A percentile compares a stretch with the other conserved stretches of the same genome.
phyloP scores from a whole-genome alignment of 2,797 vertebrate species.

The Hypotaenidia okinawae region DNA sequence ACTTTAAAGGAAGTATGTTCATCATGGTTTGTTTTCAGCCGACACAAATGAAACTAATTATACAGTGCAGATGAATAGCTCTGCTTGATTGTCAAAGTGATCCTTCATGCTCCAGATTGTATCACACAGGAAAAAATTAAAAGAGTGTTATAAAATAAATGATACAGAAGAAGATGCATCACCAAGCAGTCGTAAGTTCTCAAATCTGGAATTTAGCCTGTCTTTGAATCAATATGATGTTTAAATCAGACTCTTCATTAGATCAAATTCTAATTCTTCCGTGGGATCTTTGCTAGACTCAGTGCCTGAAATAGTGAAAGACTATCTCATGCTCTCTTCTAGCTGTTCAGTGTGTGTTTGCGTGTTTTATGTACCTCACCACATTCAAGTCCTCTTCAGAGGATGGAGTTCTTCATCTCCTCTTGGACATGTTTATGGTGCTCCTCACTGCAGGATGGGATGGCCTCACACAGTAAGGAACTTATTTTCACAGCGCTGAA shows the following conservation, averaged over 20 bases:
- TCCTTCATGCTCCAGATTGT: slow-evolving; percentile 55
- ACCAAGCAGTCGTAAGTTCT: not conserved
- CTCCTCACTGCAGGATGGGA: not conserved
- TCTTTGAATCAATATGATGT: not conserved
- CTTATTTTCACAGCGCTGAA: not conserved
- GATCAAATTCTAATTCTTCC: not conserved
- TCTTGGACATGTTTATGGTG: not conserved
- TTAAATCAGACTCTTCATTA: not conserved
- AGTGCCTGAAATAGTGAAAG: not conserved
- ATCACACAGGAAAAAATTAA: not conserved
- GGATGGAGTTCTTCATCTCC: not conserved
- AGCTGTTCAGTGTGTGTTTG: accelerated
- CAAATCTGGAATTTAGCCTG: not conserved
- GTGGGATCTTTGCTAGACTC: not conserved
- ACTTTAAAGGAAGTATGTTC: not conserved
- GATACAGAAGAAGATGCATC: not conserved
- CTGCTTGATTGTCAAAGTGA: slow-evolving; percentile 42
- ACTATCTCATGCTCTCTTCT: not conserved
- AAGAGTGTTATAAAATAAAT: not conserved
- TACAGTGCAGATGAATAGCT: slow-evolving; percentile 30
- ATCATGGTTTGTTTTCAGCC: slow-evolving; percentile 32
- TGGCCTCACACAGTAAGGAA: not conserved
- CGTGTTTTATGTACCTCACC: not conserved
- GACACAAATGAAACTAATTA: slow-evolving; percentile 45
- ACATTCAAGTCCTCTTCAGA: not conserved